phyloP scores from a whole-genome alignment of 2,113 vertebrate species.

The Osmerus eperlanus region DNA sequence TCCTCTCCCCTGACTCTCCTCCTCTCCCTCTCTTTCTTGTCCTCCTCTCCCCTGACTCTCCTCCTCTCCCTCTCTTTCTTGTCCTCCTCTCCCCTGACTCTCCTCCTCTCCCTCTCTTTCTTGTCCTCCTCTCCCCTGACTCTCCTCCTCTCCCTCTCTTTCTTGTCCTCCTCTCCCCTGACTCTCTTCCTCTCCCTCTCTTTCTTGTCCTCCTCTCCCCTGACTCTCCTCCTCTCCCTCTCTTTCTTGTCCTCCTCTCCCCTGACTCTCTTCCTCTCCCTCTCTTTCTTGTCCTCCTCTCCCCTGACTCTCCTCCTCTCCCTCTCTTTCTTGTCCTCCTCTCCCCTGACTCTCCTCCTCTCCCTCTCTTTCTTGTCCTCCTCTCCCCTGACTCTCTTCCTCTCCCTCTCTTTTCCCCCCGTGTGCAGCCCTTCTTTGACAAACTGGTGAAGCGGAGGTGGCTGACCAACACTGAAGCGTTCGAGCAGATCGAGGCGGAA shows the following conservation, averaged over 20 bases:
- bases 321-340: background rate
- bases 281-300: background rate
- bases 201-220: background rate
- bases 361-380: background rate
- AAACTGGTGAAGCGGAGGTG: conserved; percentile 88
- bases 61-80: background rate
- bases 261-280: conserved; percentile 3
- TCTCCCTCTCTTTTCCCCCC: background rate
- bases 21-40: background rate
- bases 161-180: background rate
- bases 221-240: background rate
- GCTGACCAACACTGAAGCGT: conserved; percentile 80
- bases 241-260: background rate
- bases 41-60: too few relatives aligned
- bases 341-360: conserved; percentile 1
- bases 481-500: conserved; percentile 77
- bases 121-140: background rate
- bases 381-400: background rate
- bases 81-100: background rate
- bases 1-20: background rate
- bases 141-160: background rate
- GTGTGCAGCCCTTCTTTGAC: conserved; percentile 75
- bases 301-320: background rate
- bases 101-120: background rate
- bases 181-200: background rate